phyloP scores from a whole-genome alignment of 1,140 invertebrate species.

The Heliconius nattereri region DNA sequence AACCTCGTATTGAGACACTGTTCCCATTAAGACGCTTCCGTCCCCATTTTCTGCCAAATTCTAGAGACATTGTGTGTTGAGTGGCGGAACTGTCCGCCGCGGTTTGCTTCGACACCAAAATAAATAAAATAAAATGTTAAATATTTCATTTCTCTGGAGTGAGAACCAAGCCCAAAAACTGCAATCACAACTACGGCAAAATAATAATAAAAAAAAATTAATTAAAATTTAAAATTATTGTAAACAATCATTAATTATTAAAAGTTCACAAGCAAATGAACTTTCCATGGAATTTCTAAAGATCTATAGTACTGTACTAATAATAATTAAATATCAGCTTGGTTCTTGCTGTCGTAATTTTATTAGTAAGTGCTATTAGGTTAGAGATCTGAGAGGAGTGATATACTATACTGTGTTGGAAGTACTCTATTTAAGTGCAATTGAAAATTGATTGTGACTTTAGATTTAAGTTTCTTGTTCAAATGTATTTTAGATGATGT shows the following conservation, averaged over 20 bases:
- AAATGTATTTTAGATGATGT: no score
- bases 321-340: not conserved
- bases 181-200: not conserved
- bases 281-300: not conserved
- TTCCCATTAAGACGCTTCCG: no score
- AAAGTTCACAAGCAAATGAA: not conserved
- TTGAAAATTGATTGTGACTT: not conserved
- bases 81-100: no score
- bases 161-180: no score
- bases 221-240: not conserved
- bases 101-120: no score
- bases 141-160: no score
- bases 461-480: not conserved
- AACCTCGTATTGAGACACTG: no score
- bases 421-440: constrained; percentile 11
- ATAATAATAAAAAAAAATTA: not conserved
- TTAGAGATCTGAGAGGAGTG: constrained; percentile 1
- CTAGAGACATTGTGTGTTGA: no score
- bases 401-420: not conserved
- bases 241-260: not conserved
- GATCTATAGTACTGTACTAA: not conserved
- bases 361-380: not conserved
- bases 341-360: constrained; percentile 10
- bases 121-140: no score
- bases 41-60: no score